Evolutionary conservation across 2,797 vertebrate species (phyloP), one percentile per base, ranked within the genome.

Genomic region (Pterois miles): DNA sequence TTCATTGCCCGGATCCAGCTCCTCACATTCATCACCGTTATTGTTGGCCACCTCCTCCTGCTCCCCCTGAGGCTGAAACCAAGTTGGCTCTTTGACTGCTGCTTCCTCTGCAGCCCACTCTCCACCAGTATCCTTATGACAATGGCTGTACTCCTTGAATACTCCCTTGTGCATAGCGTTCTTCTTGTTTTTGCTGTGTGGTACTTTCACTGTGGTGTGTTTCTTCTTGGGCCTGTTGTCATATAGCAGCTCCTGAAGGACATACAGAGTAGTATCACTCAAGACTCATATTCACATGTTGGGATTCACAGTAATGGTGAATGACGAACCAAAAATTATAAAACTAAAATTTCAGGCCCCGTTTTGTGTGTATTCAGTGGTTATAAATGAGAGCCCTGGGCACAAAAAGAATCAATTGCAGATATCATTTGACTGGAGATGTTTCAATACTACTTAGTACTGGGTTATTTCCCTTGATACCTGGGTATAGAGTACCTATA

Each of bases 241-340:
- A 2, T 50, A 59, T 0, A 18, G 27, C 27, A 66, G 67, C 65
- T 67, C 62, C 88, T 89, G 63, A 4, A 76, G 40, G 54, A 76
- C 1, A 76, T 0, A 69, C 4, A 67, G 18, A 60, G 23, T 2
- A 43, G 11, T 9, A 11, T 46, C 27, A 40, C 8, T 31, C 10
- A 0, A 50, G 58, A n/a, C 10, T 48, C 3, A 8, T 12, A 25
- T 12, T 36, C 25, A 60, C 27, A 29, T 5, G 13, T 22, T 58
- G 5, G 18, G 52, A 40, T 33, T 25, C 4, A 59, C 23, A 71
- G 16, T n/a, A 52, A 14, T 29, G 23, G 1, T 22, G 23, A 16
- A 18, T 8, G n/a, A 56, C 36, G 7, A 33, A 43, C 25, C 48
- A 34, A 36, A 31, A 48, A 57, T 18, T 10, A 14, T 43, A 18